Evolutionary conservation across 2,888 invertebrate genomes (phyloP), one percentile per base, ranked within the genome.

Genomic region (Bellardia pandia): DNA sequence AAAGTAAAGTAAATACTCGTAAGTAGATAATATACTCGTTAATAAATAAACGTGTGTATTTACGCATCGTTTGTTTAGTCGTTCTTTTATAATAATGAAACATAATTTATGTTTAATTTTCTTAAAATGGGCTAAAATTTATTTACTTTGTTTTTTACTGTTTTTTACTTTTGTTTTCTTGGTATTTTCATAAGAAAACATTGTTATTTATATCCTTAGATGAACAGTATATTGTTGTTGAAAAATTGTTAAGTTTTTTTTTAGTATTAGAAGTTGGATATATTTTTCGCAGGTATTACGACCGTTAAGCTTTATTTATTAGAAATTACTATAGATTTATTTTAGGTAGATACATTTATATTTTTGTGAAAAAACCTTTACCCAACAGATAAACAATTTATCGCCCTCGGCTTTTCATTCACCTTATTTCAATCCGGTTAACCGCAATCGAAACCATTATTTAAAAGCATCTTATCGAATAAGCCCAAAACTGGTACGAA

Each of bases 41-140:
- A 58, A 58, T 58, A 30, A 58, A 13, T 58, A 30, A 58, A 58
- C 30, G 5, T 30, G 30, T 58, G 30, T 30, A 58, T 58, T 58
- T 58, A 58, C 58, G 58, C 58, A 58, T 58, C 58, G 30, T 58
- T 58, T 58, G 30, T 58, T 11, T 58, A 30, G 30, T 58, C 13
- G 2, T 30, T 4, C n/a, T 23, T 58, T 58, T 11, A 23, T 13
- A 58, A 58, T 58, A 58, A 58, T 58, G 58, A 58, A 30, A 58
- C 58, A 30, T 23, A 30, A 58, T 30, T 58, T 2, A 58, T 30
- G 30, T 30, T 30, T 58, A 30, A 58, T 58, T 58, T 58, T 30
- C 23, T 11, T 30, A 30, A 58, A 58, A 58, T 58, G 58, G 58
- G 30, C 11, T 58, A 58, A 58, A 58, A 58, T 58, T 30, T 58